A percentile compares a stretch with the other conserved stretches of the same genome.
Conservation (phyloP, 2,888 invertebrate species). For the Fragum fragum region DNA sequence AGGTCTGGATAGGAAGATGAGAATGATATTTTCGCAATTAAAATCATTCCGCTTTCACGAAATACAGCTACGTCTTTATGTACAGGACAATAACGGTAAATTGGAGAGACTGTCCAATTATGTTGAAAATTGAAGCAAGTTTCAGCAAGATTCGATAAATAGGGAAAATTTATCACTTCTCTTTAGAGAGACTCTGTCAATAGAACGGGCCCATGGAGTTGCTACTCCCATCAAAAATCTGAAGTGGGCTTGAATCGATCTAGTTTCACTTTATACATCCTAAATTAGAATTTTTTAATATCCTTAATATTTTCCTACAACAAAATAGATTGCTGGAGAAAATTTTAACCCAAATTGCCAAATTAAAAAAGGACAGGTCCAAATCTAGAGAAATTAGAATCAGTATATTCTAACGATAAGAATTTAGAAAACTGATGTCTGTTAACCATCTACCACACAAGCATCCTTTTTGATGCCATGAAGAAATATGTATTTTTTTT, state of each 20-base stretch:
- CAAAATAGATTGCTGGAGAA: too few relatives aligned
- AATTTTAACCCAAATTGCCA: too few relatives aligned
- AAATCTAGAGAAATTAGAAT: too few relatives aligned
- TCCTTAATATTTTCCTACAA: not conserved
- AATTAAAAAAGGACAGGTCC: too few relatives aligned
- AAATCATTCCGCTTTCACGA: slow-evolving; percentile 49
- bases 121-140: slow-evolving; percentile 41
- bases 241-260: slow-evolving; percentile 26
- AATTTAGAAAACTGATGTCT: too few relatives aligned
- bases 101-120: slow-evolving; percentile 64
- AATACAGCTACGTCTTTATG: slow-evolving; percentile 41
- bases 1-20: slow-evolving; percentile 59
- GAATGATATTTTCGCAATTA: slow-evolving; percentile 60
- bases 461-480: too few relatives aligned
- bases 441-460: too few relatives aligned
- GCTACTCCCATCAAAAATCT: slow-evolving; percentile 21
- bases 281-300: not conserved
- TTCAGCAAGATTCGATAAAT: slow-evolving; percentile 38
- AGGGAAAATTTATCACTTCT: slow-evolving; percentile 38
- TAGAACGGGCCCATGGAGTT: slow-evolving; percentile 16
- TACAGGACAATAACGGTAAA: slow-evolving; percentile 60
- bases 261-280: slow-evolving; percentile 11
- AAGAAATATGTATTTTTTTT: too few relatives aligned
- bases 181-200: slow-evolving; percentile 1
- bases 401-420: too few relatives aligned